A percentile compares a stretch with the other conserved stretches of the same genome.
These are phyloP conservation scores for Garra rufa DNA, from an alignment of 2,113 vertebrate species.

Conservation along the genomic window DNA sequence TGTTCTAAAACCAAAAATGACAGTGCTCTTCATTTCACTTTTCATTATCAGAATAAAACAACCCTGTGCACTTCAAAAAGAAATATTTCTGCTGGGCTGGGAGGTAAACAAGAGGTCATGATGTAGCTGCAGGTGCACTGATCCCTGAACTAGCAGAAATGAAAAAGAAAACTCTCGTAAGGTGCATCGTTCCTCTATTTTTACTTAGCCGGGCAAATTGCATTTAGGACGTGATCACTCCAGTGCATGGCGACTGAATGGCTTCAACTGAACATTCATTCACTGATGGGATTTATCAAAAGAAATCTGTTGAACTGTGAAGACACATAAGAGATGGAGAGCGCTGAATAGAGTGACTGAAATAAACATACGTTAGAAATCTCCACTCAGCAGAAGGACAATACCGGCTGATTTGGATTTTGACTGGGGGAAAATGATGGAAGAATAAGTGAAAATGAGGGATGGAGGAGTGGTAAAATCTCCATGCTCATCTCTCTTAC, in stretches of 20 bases:
- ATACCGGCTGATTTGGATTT: slow-evolving; percentile 35
- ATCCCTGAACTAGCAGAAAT: slow-evolving; percentile 21
- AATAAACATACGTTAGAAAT: slow-evolving; percentile 35
- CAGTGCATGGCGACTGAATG: not conserved
- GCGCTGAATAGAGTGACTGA: slow-evolving; percentile 7
- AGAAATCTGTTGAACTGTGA: slow-evolving; percentile 33
- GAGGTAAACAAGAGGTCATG: slow-evolving; percentile 30
- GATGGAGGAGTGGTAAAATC: not conserved
- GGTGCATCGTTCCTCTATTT: not conserved
- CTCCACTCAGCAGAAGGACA: slow-evolving; percentile 29
- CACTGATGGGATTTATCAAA: slow-evolving; percentile 5
- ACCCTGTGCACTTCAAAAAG: not conserved
- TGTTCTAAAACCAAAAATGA: not conserved
- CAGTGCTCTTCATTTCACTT: not conserved
- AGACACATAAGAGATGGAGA: slow-evolving; percentile 20
- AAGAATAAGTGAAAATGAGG: slow-evolving; percentile 26
- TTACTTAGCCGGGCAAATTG: not conserved
- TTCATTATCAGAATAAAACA: not conserved
- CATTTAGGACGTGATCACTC: slow-evolving; percentile 35
- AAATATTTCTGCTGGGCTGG: not conserved
- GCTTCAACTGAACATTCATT: slow-evolving; percentile 32
- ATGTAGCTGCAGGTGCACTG: slow-evolving; percentile 16
- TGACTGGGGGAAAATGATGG: slow-evolving; percentile 29
- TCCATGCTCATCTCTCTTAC: not conserved
- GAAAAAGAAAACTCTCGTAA: slow-evolving; percentile 10